Evolutionary conservation across 2,113 vertebrate genomes (phyloP).

Genomic region (Seriola aureovittata): DNA sequence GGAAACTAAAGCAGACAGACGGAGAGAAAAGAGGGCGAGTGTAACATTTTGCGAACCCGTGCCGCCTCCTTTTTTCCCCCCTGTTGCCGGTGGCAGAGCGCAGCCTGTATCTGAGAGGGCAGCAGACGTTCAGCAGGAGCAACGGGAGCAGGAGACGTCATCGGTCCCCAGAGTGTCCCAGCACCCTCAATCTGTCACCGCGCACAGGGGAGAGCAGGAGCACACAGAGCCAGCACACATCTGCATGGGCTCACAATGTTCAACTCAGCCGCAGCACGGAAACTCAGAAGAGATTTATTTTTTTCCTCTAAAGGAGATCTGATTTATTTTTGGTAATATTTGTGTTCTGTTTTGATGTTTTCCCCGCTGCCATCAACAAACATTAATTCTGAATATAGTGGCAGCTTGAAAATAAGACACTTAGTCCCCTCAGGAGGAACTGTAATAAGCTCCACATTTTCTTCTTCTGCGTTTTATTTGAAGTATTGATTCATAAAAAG

Average conservation of each 20-base stretch:
- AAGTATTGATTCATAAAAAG: too few species aligned
- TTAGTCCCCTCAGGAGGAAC: too few species aligned
- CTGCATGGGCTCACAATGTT: not conserved
- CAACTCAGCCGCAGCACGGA: not conserved
- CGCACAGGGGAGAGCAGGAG: conserved; percentile 3
- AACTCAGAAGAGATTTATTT: not conserved
- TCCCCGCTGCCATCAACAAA: conserved; percentile 16
- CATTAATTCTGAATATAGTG: conserved; percentile 5
- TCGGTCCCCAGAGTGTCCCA: conserved; percentile 42
- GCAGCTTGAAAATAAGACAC: not conserved
- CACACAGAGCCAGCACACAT: conserved; percentile 11
- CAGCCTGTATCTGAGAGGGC: conserved; percentile 6
- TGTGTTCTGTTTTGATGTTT: not conserved
- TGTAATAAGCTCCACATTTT: too few species aligned
- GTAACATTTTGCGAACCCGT: conserved; percentile 50
- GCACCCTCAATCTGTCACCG: conserved; percentile 72
- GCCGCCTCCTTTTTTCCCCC: not conserved
- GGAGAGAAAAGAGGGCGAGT: conserved; percentile 29
- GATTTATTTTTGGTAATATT: not conserved
- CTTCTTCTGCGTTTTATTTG: too few species aligned
- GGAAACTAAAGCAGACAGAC: conserved; percentile 27
- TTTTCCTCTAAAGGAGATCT: not conserved
- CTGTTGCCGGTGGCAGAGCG: conserved; percentile 29
- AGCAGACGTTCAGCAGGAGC: conserved; percentile 32
- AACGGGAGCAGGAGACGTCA: conserved; percentile 40